These are phyloP conservation scores for Agrilus mali DNA, from an alignment of 2,888 invertebrate species.

Conservation along the genomic window DNA sequence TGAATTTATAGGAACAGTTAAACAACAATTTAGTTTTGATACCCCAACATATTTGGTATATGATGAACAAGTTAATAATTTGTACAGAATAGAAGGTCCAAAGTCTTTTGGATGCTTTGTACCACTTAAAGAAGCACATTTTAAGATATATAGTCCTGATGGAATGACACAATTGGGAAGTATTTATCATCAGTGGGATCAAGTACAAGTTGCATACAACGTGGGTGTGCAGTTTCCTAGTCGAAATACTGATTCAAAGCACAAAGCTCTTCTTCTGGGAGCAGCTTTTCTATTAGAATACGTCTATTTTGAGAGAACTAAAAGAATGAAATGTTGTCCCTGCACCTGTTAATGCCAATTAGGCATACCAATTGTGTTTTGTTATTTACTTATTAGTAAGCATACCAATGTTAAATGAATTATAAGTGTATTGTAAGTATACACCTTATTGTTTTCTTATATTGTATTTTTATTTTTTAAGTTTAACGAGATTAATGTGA, in stretches of 20 bases:
- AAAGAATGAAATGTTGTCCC: no score
- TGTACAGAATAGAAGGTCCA: conserved; percentile 65
- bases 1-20: conserved; percentile 55
- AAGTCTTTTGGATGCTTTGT: conserved; percentile 44
- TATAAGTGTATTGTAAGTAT: no score
- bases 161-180: conserved; percentile 49
- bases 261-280: conserved; percentile 69
- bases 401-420: no score
- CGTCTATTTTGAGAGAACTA: conserved; percentile 5
- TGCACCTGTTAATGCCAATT: no score
- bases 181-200: conserved; percentile 61
- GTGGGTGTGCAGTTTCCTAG: conserved; percentile 65
- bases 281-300: conserved; percentile 73
- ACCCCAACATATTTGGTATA: conserved; percentile 56
- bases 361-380: no score
- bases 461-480: no score
- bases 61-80: conserved; percentile 45
- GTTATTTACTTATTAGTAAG: no score
- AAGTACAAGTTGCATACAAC: conserved; percentile 53
- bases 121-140: conserved; percentile 47
- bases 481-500: no score
- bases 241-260: conserved; percentile 53
- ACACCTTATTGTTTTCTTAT: no score
- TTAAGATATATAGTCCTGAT: conserved; percentile 47
- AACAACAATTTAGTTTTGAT: conserved; percentile 54